phyloP scores from a whole-genome alignment of 2,113 vertebrate species.

The Aphyosemion australe region DNA sequence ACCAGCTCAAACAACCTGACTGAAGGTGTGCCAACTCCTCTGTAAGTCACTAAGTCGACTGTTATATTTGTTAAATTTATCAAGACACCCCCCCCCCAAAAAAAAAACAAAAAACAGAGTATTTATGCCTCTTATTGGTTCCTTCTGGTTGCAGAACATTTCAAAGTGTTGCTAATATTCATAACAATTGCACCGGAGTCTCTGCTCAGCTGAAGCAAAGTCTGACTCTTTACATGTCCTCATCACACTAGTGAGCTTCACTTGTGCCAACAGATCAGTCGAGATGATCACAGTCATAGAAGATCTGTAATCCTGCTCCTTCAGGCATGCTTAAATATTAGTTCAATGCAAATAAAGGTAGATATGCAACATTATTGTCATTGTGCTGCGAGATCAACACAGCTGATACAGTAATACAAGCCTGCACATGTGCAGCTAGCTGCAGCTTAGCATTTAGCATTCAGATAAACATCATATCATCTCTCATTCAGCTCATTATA shows the following conservation, averaged over 20 bases:
- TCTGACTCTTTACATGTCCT: neutral
- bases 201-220: no score
- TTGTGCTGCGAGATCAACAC: slow-evolving; percentile 14
- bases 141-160: no score
- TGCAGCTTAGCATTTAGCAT: slow-evolving; percentile 25
- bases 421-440: slow-evolving; percentile 34
- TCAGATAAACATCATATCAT: neutral
- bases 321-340: slow-evolving; percentile 7
- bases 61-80: no score
- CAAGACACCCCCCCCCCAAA: no score
- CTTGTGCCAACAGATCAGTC: neutral
- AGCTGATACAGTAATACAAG: slow-evolving; percentile 15
- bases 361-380: neutral
- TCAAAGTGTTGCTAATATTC: no score
- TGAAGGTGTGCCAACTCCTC: no score
- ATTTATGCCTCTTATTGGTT: no score
- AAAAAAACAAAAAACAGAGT: no score
- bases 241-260: neutral
- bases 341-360: neutral
- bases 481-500: neutral
- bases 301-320: neutral
- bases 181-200: no score
- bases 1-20: no score
- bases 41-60: no score
- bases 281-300: neutral